Base-by-base conservation (phyloP, 1,140 invertebrate species). In the Drosophila punjabiensis region DNA sequence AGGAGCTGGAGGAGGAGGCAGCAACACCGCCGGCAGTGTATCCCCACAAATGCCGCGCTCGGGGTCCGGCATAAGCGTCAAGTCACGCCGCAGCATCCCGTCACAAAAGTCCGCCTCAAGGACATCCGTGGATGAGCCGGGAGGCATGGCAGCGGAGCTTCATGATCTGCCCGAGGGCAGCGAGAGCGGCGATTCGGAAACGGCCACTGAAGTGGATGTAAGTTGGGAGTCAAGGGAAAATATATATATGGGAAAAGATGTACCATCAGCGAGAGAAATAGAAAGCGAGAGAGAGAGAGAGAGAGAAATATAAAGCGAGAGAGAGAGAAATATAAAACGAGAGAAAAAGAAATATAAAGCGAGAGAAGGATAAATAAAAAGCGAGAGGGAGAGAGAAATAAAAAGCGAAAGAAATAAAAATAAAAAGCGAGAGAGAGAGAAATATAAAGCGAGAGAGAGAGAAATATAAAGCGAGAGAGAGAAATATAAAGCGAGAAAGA, bases 121-220 rank as follows among this genome's bases (percentile, higher is more conserved):
- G 93, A 95, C 39, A 95, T 96, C 93, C 95, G 96, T 92, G 84
- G 94, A 94, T 20, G 95, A 95, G 39, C 94, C 93, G 16, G 94
- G 94, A 18, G 91, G 93, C 20, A 87, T 93, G 81, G 80, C 92
- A 7, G 92, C 93, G 8, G 93, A 93, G 79, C 68, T 95, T 10
- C 95, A 94, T 48, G 95, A 96, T 75, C 94, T 95, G 7, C 93
- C 93, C 8, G 95, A 95, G 37, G 95, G 95, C 68, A 93, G 94
- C 14, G 95, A 95, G 69, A 95, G 94, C 76, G 95, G 95, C 2
- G 96, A 96, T 71, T 94, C 95, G 1, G 95, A 96, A 81, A 96
- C 95, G 4, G 96, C 95, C 10, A 97, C 96, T 16, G 96, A 97
- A 92, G 96, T 96, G 3, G 96, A 96, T 79, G 94, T 96, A 56